phyloP scores from a whole-genome alignment of 2,113 vertebrate genomes.

The Lophius piscatorius region DNA sequence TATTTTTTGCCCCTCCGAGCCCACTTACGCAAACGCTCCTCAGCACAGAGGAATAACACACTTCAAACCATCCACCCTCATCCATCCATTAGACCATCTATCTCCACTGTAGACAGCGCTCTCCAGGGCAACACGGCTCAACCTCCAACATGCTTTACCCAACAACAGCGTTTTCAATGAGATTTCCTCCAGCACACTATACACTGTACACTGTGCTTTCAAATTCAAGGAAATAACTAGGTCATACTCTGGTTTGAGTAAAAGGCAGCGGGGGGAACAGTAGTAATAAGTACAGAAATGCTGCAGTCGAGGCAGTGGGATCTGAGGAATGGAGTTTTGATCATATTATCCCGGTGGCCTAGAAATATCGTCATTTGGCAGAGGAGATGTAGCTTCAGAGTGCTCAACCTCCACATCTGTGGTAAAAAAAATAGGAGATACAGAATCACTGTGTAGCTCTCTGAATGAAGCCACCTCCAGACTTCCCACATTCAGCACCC shows the following conservation, averaged over 20 bases:
- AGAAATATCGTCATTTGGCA: slow-evolving; percentile 16
- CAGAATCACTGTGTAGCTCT: slow-evolving; percentile 28
- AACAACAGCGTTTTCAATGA: slow-evolving; percentile 41
- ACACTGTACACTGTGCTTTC: slow-evolving; percentile 58
- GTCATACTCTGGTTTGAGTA: slow-evolving; percentile 43
- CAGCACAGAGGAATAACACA: slow-evolving; percentile 55
- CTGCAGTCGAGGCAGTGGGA: slow-evolving; percentile 12
- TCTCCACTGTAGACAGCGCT: slow-evolving; percentile 54
- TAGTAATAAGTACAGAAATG: slow-evolving; percentile 17
- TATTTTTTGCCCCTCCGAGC: slow-evolving; percentile 73
- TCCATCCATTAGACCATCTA: slow-evolving; percentile 69
- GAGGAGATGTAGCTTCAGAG: slow-evolving; percentile 6
- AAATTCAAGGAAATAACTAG: slow-evolving; percentile 58
- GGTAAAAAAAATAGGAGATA: slow-evolving; percentile 13
- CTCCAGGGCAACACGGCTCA: slow-evolving; percentile 42
- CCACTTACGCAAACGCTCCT: slow-evolving; percentile 66
- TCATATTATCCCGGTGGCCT: slow-evolving; percentile 13
- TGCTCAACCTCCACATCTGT: slow-evolving; percentile 21
- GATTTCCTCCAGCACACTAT: slow-evolving; percentile 26
- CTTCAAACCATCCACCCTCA: slow-evolving; percentile 42
- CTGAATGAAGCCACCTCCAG: slow-evolving; percentile 63
- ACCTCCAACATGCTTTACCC: slow-evolving; percentile 43
- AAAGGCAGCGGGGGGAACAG: slow-evolving; percentile 24
- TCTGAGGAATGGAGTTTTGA: slow-evolving; percentile 33
- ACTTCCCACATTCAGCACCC: slow-evolving; percentile 53